Conservation (phyloP, 2,113 vertebrate genomes). For the Aix galericulata region DNA sequence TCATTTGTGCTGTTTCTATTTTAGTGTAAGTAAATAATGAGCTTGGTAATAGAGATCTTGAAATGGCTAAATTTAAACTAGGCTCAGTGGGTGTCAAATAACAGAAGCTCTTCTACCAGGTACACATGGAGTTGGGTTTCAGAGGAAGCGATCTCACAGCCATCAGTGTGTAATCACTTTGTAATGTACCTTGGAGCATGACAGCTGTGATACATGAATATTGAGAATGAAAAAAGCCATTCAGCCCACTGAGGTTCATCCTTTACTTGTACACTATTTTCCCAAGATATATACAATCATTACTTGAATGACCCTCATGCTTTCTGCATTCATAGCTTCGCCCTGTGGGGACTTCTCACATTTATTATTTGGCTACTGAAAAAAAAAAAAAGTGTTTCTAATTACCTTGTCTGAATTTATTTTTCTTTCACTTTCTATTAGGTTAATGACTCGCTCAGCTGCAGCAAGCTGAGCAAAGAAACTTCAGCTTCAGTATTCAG, state of each 20-base stretch:
- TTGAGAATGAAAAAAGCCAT: background rate
- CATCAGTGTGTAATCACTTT: background rate
- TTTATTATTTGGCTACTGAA: conserved; percentile 43
- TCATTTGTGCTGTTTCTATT: background rate
- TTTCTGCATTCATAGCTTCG: background rate
- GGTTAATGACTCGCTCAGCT: background rate
- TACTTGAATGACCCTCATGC: conserved; percentile 11
- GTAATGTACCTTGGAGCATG: background rate
- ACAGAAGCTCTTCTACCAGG: background rate
- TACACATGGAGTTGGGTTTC: background rate
- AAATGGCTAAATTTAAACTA: background rate
- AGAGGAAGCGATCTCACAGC: background rate
- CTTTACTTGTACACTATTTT: conserved; percentile 33
- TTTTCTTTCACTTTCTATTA: conserved; percentile 11
- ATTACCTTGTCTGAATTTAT: background rate
- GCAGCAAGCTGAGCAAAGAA: background rate
- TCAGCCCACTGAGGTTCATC: background rate
- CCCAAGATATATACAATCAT: conserved; percentile 2
- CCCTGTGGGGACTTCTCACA: background rate
- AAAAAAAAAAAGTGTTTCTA: conserved; percentile 27
- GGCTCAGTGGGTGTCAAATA: background rate
- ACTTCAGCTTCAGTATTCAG: background rate
- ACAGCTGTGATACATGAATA: conserved; percentile 12
- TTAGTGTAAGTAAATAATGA: background rate
- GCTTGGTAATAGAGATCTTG: background rate